These are phyloP conservation scores for Saxicola maurus DNA, from an alignment of 2,797 vertebrate species.

Conservation along the genomic window DNA sequence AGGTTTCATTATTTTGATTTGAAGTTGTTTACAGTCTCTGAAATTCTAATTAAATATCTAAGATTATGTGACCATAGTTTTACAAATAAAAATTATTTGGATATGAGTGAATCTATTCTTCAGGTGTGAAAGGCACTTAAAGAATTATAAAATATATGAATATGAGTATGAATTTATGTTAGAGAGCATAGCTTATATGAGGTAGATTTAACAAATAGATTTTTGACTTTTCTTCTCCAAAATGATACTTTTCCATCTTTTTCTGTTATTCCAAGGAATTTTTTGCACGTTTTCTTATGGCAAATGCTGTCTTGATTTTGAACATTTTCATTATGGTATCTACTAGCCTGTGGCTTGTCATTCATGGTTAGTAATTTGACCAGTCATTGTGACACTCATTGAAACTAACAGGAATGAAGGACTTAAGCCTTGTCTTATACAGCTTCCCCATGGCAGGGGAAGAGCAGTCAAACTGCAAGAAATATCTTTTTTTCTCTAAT, in stretches of 20 bases:
- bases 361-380: neutral
- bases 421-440: neutral
- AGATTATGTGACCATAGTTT: neutral
- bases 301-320: neutral
- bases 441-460: neutral
- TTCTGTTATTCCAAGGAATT: neutral
- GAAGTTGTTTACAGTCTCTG: neutral
- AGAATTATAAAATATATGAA: neutral
- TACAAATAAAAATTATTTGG: neutral
- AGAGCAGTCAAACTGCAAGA: neutral
- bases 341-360: neutral
- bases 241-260: neutral
- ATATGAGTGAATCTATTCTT: neutral
- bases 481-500: neutral
- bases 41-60: neutral
- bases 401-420: neutral
- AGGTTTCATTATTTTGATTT: neutral
- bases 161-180: neutral
- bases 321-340: neutral
- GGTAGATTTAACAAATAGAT: neutral
- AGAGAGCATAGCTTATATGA: neutral
- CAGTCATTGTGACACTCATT: neutral
- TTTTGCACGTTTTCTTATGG: neutral
- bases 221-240: neutral
- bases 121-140: neutral